Evolutionary conservation across 2,888 invertebrate species (phyloP).

Genomic region (Resseliella maxima): DNA sequence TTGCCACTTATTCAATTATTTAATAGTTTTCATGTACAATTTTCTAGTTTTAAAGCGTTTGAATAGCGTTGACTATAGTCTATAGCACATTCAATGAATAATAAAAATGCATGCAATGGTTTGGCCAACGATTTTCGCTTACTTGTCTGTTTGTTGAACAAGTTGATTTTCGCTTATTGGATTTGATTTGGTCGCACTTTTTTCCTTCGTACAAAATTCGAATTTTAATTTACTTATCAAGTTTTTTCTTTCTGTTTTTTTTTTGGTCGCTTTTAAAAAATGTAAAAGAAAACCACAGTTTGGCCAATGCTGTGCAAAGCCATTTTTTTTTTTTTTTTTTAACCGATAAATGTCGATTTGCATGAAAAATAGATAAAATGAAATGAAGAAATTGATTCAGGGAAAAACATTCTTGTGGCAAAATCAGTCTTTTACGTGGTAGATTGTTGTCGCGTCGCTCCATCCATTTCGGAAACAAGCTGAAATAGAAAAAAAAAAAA

Average conservation of each 20-base stretch:
- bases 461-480: conserved; percentile 1
- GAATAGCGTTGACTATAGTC: background rate
- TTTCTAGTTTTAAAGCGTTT: background rate
- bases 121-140: background rate
- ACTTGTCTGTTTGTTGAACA: background rate
- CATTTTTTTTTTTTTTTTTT: background rate
- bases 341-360: conserved; percentile 31
- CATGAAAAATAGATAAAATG: conserved; percentile 2
- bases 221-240: conserved; percentile 22
- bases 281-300: background rate
- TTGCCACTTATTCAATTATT: conserved; percentile 51
- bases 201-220: background rate
- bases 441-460: conserved; percentile 38
- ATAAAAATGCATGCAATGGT: conserved; percentile 17
- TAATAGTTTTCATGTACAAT: conserved; percentile 30
- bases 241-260: background rate
- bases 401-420: background rate
- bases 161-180: conserved; percentile 31
- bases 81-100: background rate
- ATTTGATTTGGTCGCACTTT: background rate
- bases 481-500: no score
- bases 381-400: background rate
- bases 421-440: background rate
- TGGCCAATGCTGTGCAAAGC: background rate
- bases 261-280: background rate